Percentiles rank a stretch among this genome's conserved stretches.
These are phyloP conservation scores for Melieria omissa DNA, from an alignment of 2,888 invertebrate species.

Conservation along the genomic window DNA sequence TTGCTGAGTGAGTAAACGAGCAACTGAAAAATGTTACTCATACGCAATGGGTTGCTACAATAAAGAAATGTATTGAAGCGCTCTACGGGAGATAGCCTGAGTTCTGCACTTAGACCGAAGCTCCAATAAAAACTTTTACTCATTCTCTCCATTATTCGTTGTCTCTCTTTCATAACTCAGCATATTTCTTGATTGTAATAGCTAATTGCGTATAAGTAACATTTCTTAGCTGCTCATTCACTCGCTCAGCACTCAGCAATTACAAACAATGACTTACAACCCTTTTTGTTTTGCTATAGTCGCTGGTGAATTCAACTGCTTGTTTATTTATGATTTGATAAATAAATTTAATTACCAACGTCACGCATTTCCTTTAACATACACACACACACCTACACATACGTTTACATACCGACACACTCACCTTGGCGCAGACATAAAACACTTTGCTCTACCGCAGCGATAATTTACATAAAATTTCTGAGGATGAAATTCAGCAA, in stretches of 20 bases:
- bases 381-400: background rate
- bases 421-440: conserved; percentile 22
- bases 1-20: background rate
- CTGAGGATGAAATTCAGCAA: conserved; percentile 10
- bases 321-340: conserved; percentile 46
- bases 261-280: background rate
- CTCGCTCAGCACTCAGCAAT: background rate
- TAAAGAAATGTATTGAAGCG: too few species aligned
- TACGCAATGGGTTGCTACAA: too few species aligned
- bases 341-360: conserved; percentile 47
- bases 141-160: too few species aligned
- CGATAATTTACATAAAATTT: conserved; percentile 1
- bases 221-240: too few species aligned
- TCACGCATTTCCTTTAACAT: conserved; percentile 44
- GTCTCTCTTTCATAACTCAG: too few species aligned
- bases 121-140: too few species aligned
- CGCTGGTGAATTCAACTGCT: conserved; percentile 44
- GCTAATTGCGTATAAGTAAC: too few species aligned
- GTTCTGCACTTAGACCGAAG: too few species aligned
- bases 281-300: background rate
- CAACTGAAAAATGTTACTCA: too few species aligned
- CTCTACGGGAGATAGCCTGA: too few species aligned
- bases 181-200: too few species aligned
- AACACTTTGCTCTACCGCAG: too few species aligned
- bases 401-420: conserved; percentile 30